phyloP scores from a whole-genome alignment of 2,797 vertebrate species.

The Prunella strophiata region DNA sequence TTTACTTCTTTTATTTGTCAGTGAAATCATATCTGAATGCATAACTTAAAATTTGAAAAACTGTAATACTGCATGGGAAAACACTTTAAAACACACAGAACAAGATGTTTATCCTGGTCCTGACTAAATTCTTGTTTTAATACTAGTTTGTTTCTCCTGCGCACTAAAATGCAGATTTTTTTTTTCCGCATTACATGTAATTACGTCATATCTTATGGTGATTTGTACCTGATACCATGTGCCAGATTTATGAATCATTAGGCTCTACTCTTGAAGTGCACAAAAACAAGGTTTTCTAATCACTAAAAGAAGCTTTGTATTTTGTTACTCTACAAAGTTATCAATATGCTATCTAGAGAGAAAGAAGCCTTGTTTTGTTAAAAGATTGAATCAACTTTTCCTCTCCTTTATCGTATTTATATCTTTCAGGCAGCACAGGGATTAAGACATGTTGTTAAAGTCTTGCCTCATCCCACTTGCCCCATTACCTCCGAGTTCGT shows the following conservation, averaged over 20 bases:
- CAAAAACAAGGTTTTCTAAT: neutral
- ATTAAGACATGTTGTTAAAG: slow-evolving; percentile 25
- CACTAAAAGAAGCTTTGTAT: neutral
- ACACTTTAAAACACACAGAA: neutral
- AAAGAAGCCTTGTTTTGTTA: slow-evolving; percentile 18
- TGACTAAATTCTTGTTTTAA: neutral
- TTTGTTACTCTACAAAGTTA: neutral
- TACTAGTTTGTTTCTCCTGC: neutral
- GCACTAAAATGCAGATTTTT: neutral
- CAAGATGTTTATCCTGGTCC: neutral
- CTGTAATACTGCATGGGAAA: neutral
- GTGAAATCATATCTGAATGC: neutral
- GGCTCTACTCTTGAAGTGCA: neutral
- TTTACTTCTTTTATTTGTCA: neutral
- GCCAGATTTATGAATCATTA: neutral
- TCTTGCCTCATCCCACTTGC: slow-evolving; percentile 53
- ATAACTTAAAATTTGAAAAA: neutral
- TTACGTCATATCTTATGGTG: neutral
- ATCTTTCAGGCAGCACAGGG: slow-evolving; percentile 8
- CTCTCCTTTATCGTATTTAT: slow-evolving; percentile 43
- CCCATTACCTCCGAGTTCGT: neutral
- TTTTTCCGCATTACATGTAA: neutral
- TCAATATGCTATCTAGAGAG: neutral
- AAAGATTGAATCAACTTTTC: slow-evolving; percentile 51
- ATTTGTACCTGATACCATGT: neutral